Conservation (phyloP, 35 echinoderm and acorn worm species). For the Heliocidaris erythrogramma region DNA sequence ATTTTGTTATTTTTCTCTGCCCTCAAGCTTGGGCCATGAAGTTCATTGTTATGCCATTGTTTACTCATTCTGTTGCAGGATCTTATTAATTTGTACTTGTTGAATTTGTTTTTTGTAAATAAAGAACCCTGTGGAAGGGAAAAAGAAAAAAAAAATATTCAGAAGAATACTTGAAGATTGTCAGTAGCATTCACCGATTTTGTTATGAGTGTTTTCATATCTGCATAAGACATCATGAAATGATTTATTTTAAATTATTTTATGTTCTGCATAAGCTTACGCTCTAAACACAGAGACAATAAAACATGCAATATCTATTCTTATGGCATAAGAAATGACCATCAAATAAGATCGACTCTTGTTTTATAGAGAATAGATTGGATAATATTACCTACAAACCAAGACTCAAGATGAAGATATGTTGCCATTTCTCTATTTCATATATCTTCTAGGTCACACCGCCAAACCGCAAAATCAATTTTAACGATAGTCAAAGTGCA, state of each 20-base stretch:
- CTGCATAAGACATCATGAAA: neutral
- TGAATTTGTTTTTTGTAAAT: no score
- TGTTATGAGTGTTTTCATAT: neutral
- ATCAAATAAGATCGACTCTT: neutral
- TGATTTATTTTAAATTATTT: neutral
- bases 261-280: neutral
- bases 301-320: neutral
- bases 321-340: neutral
- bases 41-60: no score
- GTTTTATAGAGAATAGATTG: neutral
- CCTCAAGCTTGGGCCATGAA: no score
- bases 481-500: neutral
- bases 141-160: no score
- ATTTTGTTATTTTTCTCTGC: no score
- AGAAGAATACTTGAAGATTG: no score
- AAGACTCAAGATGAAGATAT: neutral
- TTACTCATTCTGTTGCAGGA: no score
- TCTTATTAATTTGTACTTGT: no score
- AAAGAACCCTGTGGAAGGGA: no score
- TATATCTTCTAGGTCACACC: neutral
- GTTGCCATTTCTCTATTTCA: neutral
- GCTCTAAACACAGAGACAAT: neutral
- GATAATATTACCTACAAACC: neutral
- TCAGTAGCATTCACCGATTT: neutral
- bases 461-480: neutral